Evolutionary conservation across 2,888 invertebrate species (phyloP).

Genomic region (Folsomia candida): DNA sequence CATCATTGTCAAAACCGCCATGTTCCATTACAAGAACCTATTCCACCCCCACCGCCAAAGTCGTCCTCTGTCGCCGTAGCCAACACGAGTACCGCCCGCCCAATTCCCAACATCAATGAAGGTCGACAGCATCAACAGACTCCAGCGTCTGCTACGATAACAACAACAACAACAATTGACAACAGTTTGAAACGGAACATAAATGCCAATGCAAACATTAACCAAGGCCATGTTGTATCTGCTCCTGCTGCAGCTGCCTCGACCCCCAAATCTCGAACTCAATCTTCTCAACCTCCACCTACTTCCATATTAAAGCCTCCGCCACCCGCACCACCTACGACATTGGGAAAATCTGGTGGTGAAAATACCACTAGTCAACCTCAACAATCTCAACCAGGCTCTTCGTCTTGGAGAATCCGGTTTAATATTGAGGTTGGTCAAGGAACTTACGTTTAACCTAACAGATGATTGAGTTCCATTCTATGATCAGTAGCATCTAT

Average conservation of each 20-base stretch:
- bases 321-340: constrained; percentile 35
- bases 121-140: constrained; percentile 5
- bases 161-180: constrained; percentile 18
- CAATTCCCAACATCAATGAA: constrained; percentile 8
- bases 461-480: too few species aligned
- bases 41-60: constrained; percentile 10
- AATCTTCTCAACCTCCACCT: constrained; percentile 39
- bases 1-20: background rate
- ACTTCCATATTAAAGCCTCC: constrained; percentile 46
- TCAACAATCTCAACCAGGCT: constrained; percentile 29
- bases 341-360: background rate
- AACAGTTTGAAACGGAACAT: constrained; percentile 5
- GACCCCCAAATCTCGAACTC: constrained; percentile 19
- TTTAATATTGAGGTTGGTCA: constrained; percentile 51
- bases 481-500: too few species aligned
- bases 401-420: constrained; percentile 49
- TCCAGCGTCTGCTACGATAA: background rate
- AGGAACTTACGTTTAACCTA: constrained; percentile 45
- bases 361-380: constrained; percentile 12
- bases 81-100: constrained; percentile 10
- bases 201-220: background rate
- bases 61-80: constrained; percentile 6
- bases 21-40: background rate
- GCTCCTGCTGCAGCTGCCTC: background rate
- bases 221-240: background rate